Evolutionary conservation across 2,113 vertebrate genomes (phyloP).

Genomic region (Poicephalus meyeri): DNA sequence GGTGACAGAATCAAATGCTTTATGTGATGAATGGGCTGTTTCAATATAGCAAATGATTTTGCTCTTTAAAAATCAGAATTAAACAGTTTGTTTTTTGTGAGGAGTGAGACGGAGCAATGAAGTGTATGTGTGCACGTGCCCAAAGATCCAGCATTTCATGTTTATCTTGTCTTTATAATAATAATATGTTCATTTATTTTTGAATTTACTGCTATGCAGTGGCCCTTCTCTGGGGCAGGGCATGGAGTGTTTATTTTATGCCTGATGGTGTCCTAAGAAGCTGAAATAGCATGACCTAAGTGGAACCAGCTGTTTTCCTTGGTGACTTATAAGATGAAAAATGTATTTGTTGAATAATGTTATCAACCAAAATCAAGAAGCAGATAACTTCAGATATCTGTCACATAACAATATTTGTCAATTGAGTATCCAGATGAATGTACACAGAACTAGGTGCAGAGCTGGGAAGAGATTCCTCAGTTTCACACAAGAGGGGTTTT

Average conservation of each 20-base stretch:
- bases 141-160: neutral
- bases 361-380: neutral
- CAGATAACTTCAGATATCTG: neutral
- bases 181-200: neutral
- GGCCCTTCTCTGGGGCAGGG: neutral
- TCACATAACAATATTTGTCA: neutral
- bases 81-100: conserved; percentile 70
- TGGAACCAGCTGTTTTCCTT: neutral
- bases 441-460: neutral
- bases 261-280: neutral
- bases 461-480: neutral
- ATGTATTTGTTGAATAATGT: neutral
- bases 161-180: neutral
- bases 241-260: neutral
- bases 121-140: neutral
- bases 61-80: conserved; percentile 82
- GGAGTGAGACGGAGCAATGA: conserved; percentile 15
- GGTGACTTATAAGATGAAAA: neutral
- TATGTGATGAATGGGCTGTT: conserved; percentile 81
- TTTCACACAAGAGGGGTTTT: neutral
- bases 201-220: neutral
- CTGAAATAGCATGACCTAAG: neutral
- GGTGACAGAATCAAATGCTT: conserved; percentile 81
- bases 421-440: neutral
- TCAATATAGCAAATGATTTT: conserved; percentile 80